phyloP scores from a whole-genome alignment of 2,113 vertebrate species.

The Aplodontia rufa region DNA sequence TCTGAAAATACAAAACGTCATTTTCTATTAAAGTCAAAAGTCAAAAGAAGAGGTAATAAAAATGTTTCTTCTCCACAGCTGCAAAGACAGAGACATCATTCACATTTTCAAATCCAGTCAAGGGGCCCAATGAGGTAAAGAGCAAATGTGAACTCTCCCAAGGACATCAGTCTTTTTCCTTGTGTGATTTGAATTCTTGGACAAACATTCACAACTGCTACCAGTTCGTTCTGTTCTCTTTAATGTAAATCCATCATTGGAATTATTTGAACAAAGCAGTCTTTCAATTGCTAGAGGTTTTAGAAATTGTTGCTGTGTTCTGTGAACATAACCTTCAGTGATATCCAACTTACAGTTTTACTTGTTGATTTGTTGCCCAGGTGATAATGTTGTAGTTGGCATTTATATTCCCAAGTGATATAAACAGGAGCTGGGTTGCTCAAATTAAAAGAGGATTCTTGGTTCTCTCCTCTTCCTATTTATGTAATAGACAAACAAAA shows the following conservation, averaged over 20 bases:
- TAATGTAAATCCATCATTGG: not conserved
- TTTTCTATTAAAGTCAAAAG: not conserved
- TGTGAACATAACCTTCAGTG: not conserved
- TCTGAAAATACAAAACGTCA: constrained; percentile 44
- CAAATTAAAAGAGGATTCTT: not conserved
- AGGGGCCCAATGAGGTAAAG: not conserved
- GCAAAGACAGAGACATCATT: not conserved
- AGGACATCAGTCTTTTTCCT: not conserved
- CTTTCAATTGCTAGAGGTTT: not conserved
- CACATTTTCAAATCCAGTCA: not conserved
- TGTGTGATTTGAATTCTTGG: not conserved
- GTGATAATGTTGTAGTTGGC: constrained; percentile 17
- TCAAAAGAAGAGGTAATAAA: not conserved
- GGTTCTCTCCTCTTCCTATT: not conserved
- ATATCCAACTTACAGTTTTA: not conserved
- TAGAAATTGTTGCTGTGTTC: not conserved
- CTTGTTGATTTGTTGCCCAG: constrained; percentile 39
- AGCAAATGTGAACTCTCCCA: not conserved
- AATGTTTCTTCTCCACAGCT: not conserved
- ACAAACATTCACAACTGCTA: constrained; percentile 1
- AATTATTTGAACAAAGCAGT: constrained; percentile 49
- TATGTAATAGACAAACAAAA: constrained; percentile 15
- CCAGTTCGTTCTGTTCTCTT: constrained; percentile 11
- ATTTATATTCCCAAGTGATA: not conserved
- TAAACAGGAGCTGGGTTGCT: not conserved